phyloP scores from a whole-genome alignment of 2,797 vertebrate genomes.

The Channa striata region DNA sequence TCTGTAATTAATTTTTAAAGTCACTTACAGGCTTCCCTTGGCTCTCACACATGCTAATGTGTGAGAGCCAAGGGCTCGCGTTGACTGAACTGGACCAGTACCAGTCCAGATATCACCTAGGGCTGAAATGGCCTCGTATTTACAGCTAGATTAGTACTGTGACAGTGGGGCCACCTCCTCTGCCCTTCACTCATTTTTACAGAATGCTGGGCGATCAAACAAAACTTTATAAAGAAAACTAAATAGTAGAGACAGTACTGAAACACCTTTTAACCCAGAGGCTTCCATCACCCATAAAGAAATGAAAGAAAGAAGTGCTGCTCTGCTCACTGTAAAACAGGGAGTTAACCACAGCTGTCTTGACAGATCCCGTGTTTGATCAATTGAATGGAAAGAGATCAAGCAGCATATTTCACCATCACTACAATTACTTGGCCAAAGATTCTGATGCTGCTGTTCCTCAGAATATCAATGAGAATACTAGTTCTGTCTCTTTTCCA shows the following conservation, averaged over 20 bases:
- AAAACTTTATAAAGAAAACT: slow-evolving; percentile 43
- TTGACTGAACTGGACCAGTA: slow-evolving; percentile 36
- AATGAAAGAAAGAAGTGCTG: slow-evolving; percentile 12
- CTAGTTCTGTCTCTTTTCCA: slow-evolving; percentile 1
- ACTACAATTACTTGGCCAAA: slow-evolving; percentile 54
- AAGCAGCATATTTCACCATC: slow-evolving; percentile 70
- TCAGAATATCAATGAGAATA: slow-evolving; percentile 56
- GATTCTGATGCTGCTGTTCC: slow-evolving; percentile 37
- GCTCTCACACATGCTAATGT: slow-evolving; percentile 21
- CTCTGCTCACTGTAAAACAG: slow-evolving; percentile 32
- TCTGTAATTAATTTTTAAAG: slow-evolving; percentile 52
- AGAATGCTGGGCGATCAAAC: slow-evolving; percentile 65
- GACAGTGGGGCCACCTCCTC: slow-evolving; percentile 30
- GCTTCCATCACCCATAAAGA: slow-evolving; percentile 18
- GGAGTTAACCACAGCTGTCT: slow-evolving; percentile 34
- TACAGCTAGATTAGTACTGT: slow-evolving; percentile 46
- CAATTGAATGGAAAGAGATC: slow-evolving; percentile 70
- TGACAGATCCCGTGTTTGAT: slow-evolving; percentile 70
- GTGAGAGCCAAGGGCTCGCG: too few species aligned
- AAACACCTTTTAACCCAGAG: slow-evolving; percentile 19
- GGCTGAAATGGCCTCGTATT: slow-evolving; percentile 35
- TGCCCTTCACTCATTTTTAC: slow-evolving; percentile 31
- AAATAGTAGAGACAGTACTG: slow-evolving; percentile 44
- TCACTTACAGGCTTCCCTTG: slow-evolving; percentile 46
- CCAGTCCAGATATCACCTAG: slow-evolving; percentile 21